Evolutionary conservation across 2,888 invertebrate genomes (phyloP).

Genomic region (Drosophila picticornis): DNA sequence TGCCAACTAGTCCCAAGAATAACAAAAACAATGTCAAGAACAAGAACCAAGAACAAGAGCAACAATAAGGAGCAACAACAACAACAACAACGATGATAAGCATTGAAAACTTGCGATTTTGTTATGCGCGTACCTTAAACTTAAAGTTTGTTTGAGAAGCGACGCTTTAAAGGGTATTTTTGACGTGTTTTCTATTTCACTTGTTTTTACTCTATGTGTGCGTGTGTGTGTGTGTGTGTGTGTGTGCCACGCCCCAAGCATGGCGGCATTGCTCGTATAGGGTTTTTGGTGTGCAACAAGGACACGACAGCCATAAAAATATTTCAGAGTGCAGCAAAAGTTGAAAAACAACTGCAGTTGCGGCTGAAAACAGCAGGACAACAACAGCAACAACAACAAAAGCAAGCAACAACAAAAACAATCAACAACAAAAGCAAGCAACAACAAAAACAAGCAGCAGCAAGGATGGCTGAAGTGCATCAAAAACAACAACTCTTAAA

Average conservation of each 20-base stretch:
- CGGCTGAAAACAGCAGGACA: slow-evolving; percentile 24
- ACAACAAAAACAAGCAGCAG: slow-evolving; percentile 23
- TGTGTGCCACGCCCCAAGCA: slow-evolving; percentile 41
- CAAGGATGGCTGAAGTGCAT: slow-evolving; percentile 52
- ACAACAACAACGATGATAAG: slow-evolving; percentile 26
- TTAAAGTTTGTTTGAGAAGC: slow-evolving; percentile 41
- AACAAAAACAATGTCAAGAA: slow-evolving; percentile 62
- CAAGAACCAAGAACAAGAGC: slow-evolving; percentile 48
- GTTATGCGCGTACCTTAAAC: slow-evolving; percentile 53
- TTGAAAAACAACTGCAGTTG: slow-evolving; percentile 62
- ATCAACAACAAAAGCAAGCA: slow-evolving; percentile 14
- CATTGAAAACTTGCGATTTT: slow-evolving; percentile 48
- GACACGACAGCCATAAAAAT: slow-evolving; percentile 75
- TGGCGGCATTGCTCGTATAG: slow-evolving; percentile 28
- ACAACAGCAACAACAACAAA: slow-evolving; percentile 25
- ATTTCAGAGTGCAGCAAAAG: slow-evolving; percentile 60
- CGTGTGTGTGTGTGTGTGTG: slow-evolving; percentile 4
- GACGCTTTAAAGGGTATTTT: slow-evolving; percentile 41
- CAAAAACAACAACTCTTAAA: slow-evolving; percentile 55
- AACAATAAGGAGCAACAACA: slow-evolving; percentile 23
- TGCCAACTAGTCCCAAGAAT: slow-evolving; percentile 44
- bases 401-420: slow-evolving; percentile 25
- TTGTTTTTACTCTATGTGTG: slow-evolving; percentile 44
- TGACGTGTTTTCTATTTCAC: slow-evolving; percentile 71
- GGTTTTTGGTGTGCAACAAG: slow-evolving; percentile 58